phyloP scores from a whole-genome alignment of 1,140 invertebrate species.

The Apocrypta bakeri region DNA sequence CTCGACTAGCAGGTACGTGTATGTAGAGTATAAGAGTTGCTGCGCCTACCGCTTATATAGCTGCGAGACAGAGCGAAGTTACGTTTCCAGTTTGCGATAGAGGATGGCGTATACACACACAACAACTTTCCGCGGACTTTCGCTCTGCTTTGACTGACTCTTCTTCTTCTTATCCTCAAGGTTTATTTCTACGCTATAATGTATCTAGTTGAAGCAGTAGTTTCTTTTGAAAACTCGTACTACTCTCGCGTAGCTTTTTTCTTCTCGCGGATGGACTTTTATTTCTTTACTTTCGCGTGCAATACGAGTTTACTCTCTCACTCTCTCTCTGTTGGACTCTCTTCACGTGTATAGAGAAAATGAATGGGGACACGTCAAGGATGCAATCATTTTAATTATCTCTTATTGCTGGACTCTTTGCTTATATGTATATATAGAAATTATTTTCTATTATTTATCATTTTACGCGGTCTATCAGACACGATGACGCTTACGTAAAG shows the following conservation, averaged over 20 bases:
- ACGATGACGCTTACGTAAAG: not conserved
- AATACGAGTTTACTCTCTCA: not conserved
- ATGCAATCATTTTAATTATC: not conserved
- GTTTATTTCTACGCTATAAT: not conserved
- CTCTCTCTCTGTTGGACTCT: not conserved
- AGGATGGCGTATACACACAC: not conserved
- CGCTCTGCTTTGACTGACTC: not conserved
- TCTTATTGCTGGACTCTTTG: too few relatives aligned
- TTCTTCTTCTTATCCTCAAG: not conserved
- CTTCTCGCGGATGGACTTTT: not conserved
- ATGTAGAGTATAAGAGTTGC: not conserved
- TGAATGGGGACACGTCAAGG: not conserved
- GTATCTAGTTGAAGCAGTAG: not conserved
- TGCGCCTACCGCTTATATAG: not conserved
- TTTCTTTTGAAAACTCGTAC: not conserved
- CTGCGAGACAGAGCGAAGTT: not conserved
- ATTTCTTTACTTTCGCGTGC: not conserved
- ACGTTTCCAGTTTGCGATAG: slow-evolving; percentile 49
- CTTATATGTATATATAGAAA: not conserved
- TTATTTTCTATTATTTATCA: not conserved
- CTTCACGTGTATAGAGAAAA: not conserved
- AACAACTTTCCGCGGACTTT: slow-evolving; percentile 44
- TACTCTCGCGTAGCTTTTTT: not conserved
- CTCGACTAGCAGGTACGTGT: not conserved
- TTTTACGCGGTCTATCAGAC: not conserved